Evolutionary conservation across 37 sponge, comb jelly and placozoan genomes (phyloP).

Genomic region (Beroe ovata): DNA sequence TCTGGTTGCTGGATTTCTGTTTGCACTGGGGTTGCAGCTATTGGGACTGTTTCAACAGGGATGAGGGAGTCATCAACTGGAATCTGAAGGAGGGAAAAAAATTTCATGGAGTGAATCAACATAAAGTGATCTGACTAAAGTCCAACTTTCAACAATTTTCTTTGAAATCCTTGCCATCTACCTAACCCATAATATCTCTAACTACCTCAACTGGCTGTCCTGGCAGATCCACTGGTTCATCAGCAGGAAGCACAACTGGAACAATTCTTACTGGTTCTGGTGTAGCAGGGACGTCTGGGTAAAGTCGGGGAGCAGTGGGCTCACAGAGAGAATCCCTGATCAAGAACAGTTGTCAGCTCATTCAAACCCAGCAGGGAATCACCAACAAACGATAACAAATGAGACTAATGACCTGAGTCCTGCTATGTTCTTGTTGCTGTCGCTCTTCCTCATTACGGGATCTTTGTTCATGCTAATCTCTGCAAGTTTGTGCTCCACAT

Average conservation of each 20-base stretch:
- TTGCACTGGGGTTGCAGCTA: background rate
- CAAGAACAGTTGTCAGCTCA: too few species aligned
- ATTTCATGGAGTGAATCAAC: too few species aligned
- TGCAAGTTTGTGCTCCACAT: constrained; percentile 46
- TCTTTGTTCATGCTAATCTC: constrained; percentile 47
- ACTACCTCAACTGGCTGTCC: background rate
- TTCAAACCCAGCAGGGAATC: too few species aligned
- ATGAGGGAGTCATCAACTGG: background rate
- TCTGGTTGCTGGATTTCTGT: background rate
- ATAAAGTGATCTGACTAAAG: too few species aligned
- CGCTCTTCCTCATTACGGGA: constrained; percentile 64
- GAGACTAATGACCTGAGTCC: constrained; percentile 53
- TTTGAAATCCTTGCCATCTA: too few species aligned
- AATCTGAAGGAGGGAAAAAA: too few species aligned
- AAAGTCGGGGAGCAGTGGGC: constrained; percentile 38
- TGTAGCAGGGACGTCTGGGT: constrained; percentile 39
- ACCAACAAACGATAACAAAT: too few species aligned
- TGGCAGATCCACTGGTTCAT: background rate
- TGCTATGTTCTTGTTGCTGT: constrained; percentile 60
- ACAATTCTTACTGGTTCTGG: constrained; percentile 66
- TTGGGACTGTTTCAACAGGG: background rate
- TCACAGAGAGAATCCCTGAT: constrained; percentile 56
- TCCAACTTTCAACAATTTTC: too few species aligned
- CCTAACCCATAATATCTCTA: too few species aligned
- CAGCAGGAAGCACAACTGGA: constrained; percentile 6